Base-by-base conservation (phyloP, 2,797 vertebrate genomes). In the Cryptoprocta ferox region DNA sequence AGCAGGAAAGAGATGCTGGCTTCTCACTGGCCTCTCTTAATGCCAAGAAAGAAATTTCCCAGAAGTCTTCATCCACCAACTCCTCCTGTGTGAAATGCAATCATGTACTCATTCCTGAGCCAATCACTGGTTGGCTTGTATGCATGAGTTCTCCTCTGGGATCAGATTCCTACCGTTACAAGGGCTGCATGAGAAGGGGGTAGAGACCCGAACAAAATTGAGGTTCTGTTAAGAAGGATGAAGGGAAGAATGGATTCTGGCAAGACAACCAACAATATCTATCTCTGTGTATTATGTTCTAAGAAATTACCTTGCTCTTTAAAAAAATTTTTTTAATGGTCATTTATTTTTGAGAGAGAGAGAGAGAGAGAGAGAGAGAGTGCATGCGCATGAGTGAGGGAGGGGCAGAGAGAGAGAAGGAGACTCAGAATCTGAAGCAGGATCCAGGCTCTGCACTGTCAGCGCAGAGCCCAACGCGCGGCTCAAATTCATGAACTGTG, bases 261-360 rank as follows among this genome's bases (percentile, higher is more conserved):
- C 53, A 89, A 71, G 73, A 71, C 7, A 71, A 48, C 9, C 1
- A 26, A 37, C 5, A 73, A 30, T 78, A 81, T 50, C 42, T 18
- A 66, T 30, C 45, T 82, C 15, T 85, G 13, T 59, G 21, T 75
- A 37, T 84, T 66, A 66, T 53, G 45, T 45, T 85, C 80, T 92
- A 80, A 83, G 48, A 95, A 92, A 81, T 75, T 68, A n/a, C 48
- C 30, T 80, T 61, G 10, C 48, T 59, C 75, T 93, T 94, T 59
- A 66, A 21, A 56, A 21, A 53, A 53, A 19, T 56, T 24, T 24
- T 24, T 10, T 59, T 24, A 59, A 24, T 59, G 21, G 56, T 24
- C 56, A 10, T 59, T 59, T 24, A 59, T 24, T 24, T 59, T 59
- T 59, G 56, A 59, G 56, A 59, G 56, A 59, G 2, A 7, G 50